Conservation (phyloP, 2,888 invertebrate species). For the Drosophila niveifrons region DNA sequence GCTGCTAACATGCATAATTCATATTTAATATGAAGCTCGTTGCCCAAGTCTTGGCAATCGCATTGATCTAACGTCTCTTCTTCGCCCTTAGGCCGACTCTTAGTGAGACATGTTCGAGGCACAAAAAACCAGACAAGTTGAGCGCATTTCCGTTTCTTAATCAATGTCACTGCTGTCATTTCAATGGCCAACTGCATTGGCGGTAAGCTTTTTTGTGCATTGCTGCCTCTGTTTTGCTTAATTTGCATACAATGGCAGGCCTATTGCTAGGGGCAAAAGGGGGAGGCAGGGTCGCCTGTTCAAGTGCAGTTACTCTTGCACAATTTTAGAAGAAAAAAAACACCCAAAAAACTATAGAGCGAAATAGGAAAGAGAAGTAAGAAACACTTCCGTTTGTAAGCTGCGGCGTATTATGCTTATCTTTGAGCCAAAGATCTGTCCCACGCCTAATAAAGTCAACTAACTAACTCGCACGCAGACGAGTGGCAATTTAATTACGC, state of each 20-base stretch:
- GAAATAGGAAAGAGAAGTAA: slow-evolving; percentile 5
- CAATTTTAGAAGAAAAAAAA: slow-evolving; percentile 53
- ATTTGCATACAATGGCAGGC: slow-evolving; percentile 73
- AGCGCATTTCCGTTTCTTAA: slow-evolving; percentile 78
- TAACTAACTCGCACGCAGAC: slow-evolving; percentile 54
- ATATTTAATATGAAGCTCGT: slow-evolving; percentile 45
- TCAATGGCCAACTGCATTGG: slow-evolving; percentile 53
- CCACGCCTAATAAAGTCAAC: slow-evolving; percentile 69
- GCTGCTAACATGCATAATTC: slow-evolving; percentile 37
- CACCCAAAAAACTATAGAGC: slow-evolving; percentile 10
- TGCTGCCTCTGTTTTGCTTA: slow-evolving; percentile 29
- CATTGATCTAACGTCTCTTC: slow-evolving; percentile 33
- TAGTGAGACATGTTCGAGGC: slow-evolving; percentile 22
- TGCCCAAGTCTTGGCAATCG: slow-evolving; percentile 43
- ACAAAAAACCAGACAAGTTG: slow-evolving; percentile 60
- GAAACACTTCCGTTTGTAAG: slow-evolving; percentile 61
- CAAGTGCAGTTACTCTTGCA: slow-evolving; percentile 74
- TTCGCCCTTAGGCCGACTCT: not conserved
- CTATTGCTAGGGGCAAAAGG: not conserved
- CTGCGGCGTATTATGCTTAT: slow-evolving; percentile 45
- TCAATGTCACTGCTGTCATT: slow-evolving; percentile 76
- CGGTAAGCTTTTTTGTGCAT: slow-evolving; percentile 50
- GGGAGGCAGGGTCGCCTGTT: slow-evolving; percentile 41
- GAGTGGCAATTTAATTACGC: slow-evolving; percentile 48
- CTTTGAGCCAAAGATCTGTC: slow-evolving; percentile 65